A percentile compares a stretch with the other conserved stretches of the same genome.
Conservation (phyloP, 1,140 invertebrate genomes). For the Diachasma alloeum region DNA sequence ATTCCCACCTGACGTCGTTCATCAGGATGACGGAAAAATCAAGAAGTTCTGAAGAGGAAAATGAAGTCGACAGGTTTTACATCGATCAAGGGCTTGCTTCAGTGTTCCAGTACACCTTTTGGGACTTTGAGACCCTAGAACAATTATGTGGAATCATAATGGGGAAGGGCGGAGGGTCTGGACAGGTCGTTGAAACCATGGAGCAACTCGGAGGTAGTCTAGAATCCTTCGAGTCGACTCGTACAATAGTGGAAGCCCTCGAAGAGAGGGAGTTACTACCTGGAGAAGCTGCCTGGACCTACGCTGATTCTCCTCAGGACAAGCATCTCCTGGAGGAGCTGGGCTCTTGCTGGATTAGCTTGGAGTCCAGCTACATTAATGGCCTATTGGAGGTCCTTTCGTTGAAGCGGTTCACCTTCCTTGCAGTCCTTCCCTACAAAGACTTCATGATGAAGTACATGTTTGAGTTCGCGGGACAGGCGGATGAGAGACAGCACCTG, state of each 20-base stretch:
- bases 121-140: conserved; percentile 62
- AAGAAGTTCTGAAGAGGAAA: conserved; percentile 50
- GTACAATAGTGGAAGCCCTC: not conserved
- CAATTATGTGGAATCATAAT: conserved; percentile 24
- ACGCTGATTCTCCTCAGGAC: conserved; percentile 60
- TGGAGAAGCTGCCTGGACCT: conserved; percentile 66
- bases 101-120: conserved; percentile 66
- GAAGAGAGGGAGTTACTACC: conserved; percentile 39
- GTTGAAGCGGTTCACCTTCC: conserved; percentile 63
- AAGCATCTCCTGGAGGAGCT: conserved; percentile 55
- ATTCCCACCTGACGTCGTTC: conserved; percentile 62
- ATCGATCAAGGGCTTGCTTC: conserved; percentile 65
- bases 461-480: conserved; percentile 63
- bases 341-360: conserved; percentile 66
- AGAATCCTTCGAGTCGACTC: not conserved
- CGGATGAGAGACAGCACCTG: conserved; percentile 66
- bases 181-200: not conserved
- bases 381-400: conserved; percentile 67
- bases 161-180: not conserved
- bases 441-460: conserved; percentile 64
- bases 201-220: too few relatives aligned
- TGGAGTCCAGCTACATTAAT: conserved; percentile 66
- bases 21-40: conserved; percentile 59
- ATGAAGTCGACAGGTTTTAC: conserved; percentile 68
- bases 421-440: conserved; percentile 64